Conservation (phyloP, 2,888 invertebrate species). For the Tetranychus piercei region DNA sequence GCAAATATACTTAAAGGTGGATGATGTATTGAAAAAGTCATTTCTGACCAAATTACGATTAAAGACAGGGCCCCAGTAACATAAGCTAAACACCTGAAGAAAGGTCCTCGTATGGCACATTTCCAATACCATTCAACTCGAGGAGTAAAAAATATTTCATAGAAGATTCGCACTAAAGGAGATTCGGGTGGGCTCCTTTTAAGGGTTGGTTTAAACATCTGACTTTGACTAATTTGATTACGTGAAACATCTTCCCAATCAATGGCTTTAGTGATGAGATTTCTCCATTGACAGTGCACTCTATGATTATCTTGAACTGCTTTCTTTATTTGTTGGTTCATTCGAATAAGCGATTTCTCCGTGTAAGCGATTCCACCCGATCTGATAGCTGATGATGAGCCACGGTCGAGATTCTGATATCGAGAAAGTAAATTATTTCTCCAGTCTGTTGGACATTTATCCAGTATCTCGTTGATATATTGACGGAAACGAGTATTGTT, state of each 20-base stretch:
- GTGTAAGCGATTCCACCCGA: slow-evolving; percentile 8
- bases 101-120: slow-evolving; percentile 57
- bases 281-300: slow-evolving; percentile 81
- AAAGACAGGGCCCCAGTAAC: slow-evolving; percentile 53
- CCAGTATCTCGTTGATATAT: slow-evolving; percentile 69
- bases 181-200: slow-evolving; percentile 33
- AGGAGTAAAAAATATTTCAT: slow-evolving; percentile 19
- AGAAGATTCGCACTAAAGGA: slow-evolving; percentile 4
- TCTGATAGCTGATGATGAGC: not conserved
- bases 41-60: slow-evolving; percentile 95
- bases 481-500: slow-evolving; percentile 49
- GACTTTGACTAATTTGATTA: slow-evolving; percentile 48
- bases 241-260: slow-evolving; percentile 69
- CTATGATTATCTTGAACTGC: slow-evolving; percentile 75
- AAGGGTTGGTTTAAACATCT: slow-evolving; percentile 50
- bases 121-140: slow-evolving; percentile 86
- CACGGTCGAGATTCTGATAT: slow-evolving; percentile 29
- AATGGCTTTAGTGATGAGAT: slow-evolving; percentile 50
- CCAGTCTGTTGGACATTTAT: slow-evolving; percentile 62
- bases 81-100: slow-evolving; percentile 45
- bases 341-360: slow-evolving; percentile 18
- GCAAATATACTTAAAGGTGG: slow-evolving; percentile 93
- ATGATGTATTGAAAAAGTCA: slow-evolving; percentile 80
- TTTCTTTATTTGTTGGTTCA: slow-evolving; percentile 48
- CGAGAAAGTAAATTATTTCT: slow-evolving; percentile 50